These are phyloP conservation scores for Pseudocheirus occidentalis DNA, from an alignment of 2,797 vertebrate species.

Conservation along the genomic window DNA sequence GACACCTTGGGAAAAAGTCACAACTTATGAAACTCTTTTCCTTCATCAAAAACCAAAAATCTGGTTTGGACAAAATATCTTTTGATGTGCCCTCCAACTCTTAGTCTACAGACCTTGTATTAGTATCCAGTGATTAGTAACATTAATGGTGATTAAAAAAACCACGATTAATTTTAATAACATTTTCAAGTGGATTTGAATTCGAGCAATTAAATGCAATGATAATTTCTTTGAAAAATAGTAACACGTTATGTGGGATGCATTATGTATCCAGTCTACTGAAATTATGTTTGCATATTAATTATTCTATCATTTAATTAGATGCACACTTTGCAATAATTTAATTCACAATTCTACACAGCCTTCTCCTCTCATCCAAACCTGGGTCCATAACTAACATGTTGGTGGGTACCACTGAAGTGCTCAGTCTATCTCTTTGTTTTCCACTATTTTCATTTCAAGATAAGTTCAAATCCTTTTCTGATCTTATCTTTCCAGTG, in stretches of 20 bases:
- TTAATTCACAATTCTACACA: background rate
- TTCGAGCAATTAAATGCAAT: background rate
- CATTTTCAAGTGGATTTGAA: background rate
- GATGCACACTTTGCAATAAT: background rate
- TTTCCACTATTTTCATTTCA: background rate
- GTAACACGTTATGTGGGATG: background rate
- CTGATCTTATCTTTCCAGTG: background rate
- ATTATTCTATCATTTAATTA: background rate
- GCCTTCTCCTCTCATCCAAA: background rate
- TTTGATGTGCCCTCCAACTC: background rate
- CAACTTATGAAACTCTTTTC: background rate
- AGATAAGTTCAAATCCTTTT: background rate
- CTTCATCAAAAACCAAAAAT: background rate
- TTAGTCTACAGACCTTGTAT: background rate
- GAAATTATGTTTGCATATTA: background rate
- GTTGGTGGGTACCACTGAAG: background rate
- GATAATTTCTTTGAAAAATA: background rate
- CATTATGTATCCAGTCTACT: background rate
- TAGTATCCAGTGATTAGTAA: background rate
- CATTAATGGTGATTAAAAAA: background rate
- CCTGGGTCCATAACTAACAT: background rate
- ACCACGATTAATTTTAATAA: background rate
- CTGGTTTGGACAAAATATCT: background rate
- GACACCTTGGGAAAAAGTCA: background rate
- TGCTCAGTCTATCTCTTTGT: no score